phyloP scores from a whole-genome alignment of 2,888 invertebrate species.

The Hypolimnas misippus region DNA sequence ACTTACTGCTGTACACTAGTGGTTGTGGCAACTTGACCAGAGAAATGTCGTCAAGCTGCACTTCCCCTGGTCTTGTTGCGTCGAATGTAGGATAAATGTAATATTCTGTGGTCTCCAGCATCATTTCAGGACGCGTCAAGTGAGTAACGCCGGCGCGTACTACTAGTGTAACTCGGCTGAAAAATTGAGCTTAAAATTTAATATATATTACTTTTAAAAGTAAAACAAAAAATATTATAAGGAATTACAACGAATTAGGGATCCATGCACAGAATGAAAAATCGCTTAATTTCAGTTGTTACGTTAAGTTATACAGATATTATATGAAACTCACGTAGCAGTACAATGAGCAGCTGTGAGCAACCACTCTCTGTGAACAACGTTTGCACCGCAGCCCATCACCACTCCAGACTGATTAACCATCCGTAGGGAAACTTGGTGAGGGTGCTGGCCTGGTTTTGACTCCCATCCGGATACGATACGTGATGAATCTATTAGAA shows the following conservation, averaged over 20 bases:
- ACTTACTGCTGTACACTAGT: slow-evolving; percentile 58
- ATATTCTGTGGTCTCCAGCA: slow-evolving; percentile 58
- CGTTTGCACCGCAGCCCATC: slow-evolving; percentile 65
- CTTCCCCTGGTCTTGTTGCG: slow-evolving; percentile 47
- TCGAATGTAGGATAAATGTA: slow-evolving; percentile 67
- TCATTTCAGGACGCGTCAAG: slow-evolving; percentile 56
- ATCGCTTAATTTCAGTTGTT: too few relatives aligned
- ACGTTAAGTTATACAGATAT: too few relatives aligned
- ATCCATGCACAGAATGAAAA: too few relatives aligned
- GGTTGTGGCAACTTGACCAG: slow-evolving; percentile 54
- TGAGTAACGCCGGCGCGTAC: slow-evolving; percentile 64
- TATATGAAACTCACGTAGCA: too few relatives aligned
- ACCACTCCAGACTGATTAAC: slow-evolving; percentile 53
- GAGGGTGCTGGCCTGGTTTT: slow-evolving; percentile 64
- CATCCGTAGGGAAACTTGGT: slow-evolving; percentile 65
- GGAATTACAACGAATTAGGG: too few relatives aligned
- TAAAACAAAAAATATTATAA: too few relatives aligned
- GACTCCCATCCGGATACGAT: slow-evolving; percentile 74
- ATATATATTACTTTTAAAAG: too few relatives aligned
- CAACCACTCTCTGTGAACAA: slow-evolving; percentile 65
- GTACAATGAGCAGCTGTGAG: slow-evolving; percentile 72
- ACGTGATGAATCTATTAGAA: slow-evolving; percentile 45
- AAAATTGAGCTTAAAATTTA: slow-evolving; percentile 2
- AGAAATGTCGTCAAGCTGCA: slow-evolving; percentile 69
- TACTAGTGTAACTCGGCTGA: slow-evolving; percentile 58